Evolutionary conservation across 2,888 invertebrate genomes (phyloP), one percentile per base, ranked within the genome.

Genomic region (Silvanus unidentatus): DNA sequence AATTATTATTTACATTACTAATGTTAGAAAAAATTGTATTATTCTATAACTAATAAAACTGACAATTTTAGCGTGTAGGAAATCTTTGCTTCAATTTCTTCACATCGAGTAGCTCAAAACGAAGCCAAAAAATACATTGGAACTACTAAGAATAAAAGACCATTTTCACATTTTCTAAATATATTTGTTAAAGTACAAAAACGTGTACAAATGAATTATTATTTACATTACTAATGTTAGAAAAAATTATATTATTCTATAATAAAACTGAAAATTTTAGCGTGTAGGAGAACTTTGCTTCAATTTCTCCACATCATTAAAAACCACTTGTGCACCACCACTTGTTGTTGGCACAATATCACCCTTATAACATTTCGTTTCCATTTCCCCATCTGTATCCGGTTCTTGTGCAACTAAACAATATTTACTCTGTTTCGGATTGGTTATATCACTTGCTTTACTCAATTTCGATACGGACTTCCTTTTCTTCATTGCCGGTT

Each of bases 271-370:
- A 32, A 32, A 32, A 32, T 4, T 5, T 32, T 32, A 32, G 11
- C 12, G 14, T 27, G 76, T 81, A 0, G 91, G 91, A 0, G 89
- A 89, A 60, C 82, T 79, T 64, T 93, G 92, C 53, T 82, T 84
- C 6, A 96, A 68, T 64, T 86, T 84, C 69, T 99, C 98, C 1
- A 98, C 88, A 70, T 97, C 97, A 58, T 90, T 88, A 66, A 98
- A 95, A 16, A 96, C 85, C 0, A 98, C 88, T 64, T 97, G 94
- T 0, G 95, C 90, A 0, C 99, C 98, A 0, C 98, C 98, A 1
- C 92, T 89, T 45, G 86, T 84, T 0, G 98, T 98, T 0, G 92
- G 93, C 1, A 96, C 80, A 2, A 98, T 88, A 67, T 97, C 92
- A 10, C 88, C 97, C 81, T 87, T 98, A 66, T 89, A 92, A 11